Base-by-base conservation (phyloP, 2,888 invertebrate species). In the Sesia bembeciformis region DNA sequence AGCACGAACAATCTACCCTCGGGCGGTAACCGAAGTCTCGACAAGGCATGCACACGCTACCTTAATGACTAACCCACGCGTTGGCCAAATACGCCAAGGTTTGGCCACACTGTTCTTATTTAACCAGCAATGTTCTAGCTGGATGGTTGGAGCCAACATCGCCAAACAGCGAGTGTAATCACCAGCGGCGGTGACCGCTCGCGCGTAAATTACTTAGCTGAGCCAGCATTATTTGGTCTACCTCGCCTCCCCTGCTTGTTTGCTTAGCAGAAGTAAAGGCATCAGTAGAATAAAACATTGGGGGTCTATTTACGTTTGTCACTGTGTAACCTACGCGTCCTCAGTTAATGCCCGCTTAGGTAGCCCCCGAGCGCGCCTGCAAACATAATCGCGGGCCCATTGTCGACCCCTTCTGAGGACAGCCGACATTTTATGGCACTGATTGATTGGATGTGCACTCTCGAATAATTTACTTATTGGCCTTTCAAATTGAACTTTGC, bases 291-390 rank as follows among this genome's bases (percentile, higher is more conserved):
- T 38, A 38, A 39, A 50, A 50, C 50, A 50, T 39, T 57, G 61
- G 60, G 63, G 83, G 57, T 77, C 81, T 56, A 56, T 54, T 55
- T 67, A 63, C 40, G 53, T 58, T 76, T 76, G 84, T n/a, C 72
- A 62, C 62, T 63, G 72, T 68, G 64, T 38, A 73, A 73, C 76
- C 78, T 76, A 79, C 77, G 78, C 77, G 81, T 81, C 84, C 83
- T 82, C 80, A 76, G 75, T 80, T 84, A 84, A 84, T 84, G 80
- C 81, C 75, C 83, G 84, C 82, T 83, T 81, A 83, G 79, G 79
- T 80, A 74, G 65, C 75, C 78, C 74, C 77, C 67, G 78, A 75
- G 77, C 75, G 75, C 76, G 76, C 78, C 74, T 70, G 72, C 80
- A 79, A 82, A 79, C 77, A 81, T 79, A 84, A 81, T 82, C 76